Evolutionary conservation across 2,888 invertebrate genomes (phyloP).

Genomic region (Piscicola geometra): DNA sequence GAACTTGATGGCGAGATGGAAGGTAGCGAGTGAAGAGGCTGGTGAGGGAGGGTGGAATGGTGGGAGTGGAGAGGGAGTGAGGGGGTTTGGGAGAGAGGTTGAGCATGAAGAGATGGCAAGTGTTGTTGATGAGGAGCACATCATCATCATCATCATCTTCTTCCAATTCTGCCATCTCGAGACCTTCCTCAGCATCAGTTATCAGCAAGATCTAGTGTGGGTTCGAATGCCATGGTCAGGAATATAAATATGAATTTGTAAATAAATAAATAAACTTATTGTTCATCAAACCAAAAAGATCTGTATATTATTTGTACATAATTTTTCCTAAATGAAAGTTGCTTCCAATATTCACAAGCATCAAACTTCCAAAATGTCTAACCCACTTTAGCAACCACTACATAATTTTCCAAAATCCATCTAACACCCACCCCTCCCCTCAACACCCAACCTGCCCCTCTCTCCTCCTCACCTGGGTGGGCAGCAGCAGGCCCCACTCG

Average conservation of each 20-base stretch:
- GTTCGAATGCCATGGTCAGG: too few species aligned
- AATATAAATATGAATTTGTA: too few species aligned
- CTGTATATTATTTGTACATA: too few species aligned
- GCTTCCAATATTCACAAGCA: too few species aligned
- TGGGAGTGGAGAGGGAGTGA: not conserved
- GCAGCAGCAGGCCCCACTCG: constrained; percentile 1
- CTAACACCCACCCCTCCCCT: too few species aligned
- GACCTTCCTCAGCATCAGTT: constrained; percentile 2
- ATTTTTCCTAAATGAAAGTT: too few species aligned
- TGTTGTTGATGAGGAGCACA: not conserved
- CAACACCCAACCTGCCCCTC: too few species aligned
- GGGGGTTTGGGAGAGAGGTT: not conserved
- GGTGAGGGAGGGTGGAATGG: not conserved
- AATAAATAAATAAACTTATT: too few species aligned
- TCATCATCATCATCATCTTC: not conserved
- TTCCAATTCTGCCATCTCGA: not conserved
- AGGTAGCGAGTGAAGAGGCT: not conserved
- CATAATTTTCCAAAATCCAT: too few species aligned
- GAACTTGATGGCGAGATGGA: not conserved
- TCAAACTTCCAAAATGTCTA: too few species aligned
- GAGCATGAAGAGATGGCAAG: not conserved
- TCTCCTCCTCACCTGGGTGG: not conserved
- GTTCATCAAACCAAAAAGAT: too few species aligned
- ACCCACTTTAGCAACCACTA: too few species aligned
- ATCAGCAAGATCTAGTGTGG: not conserved